phyloP scores from a whole-genome alignment of 2,888 invertebrate genomes.

The Stenolophus ochropezus region DNA sequence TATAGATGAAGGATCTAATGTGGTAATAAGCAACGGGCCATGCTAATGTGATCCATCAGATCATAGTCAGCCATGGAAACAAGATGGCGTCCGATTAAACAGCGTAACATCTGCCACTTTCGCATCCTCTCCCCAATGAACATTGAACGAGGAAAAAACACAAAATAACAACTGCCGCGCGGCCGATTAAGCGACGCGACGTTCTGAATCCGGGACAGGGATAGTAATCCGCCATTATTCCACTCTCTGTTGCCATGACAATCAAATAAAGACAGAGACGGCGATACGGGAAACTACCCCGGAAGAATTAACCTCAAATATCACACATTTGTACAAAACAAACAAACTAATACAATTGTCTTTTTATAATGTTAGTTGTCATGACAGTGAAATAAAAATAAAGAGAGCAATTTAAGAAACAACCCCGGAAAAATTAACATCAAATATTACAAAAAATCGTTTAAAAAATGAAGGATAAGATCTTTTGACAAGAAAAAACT shows the following conservation, averaged over 20 bases:
- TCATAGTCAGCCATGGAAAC: slow-evolving; percentile 37
- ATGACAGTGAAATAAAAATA: slow-evolving; percentile 44
- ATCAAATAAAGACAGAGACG: slow-evolving; percentile 23
- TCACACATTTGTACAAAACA: too few relatives aligned
- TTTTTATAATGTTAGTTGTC: too few relatives aligned
- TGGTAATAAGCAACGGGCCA: slow-evolving; percentile 17
- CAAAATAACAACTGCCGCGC: slow-evolving; percentile 43
- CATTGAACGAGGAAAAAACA: slow-evolving; percentile 31
- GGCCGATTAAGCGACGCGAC: slow-evolving; percentile 40
- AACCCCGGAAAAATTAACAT: neutral
- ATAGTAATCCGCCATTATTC: slow-evolving; percentile 47
- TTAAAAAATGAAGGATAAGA: too few relatives aligned
- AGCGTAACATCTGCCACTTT: slow-evolving; percentile 58
- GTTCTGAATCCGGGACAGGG: slow-evolving; percentile 16
- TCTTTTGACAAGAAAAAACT: slow-evolving; percentile 29
- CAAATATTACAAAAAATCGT: neutral
- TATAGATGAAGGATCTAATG: too few relatives aligned
- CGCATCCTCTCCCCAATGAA: slow-evolving; percentile 50
- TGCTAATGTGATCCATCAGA: slow-evolving; percentile 19
- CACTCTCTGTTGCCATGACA: slow-evolving; percentile 49
- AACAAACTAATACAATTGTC: too few relatives aligned
- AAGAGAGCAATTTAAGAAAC: neutral
- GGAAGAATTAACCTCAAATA: neutral
- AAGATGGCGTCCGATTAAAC: slow-evolving; percentile 58
- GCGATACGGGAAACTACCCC: neutral